phyloP scores from a whole-genome alignment of 2,888 invertebrate species.

The Zygaena filipendulae region DNA sequence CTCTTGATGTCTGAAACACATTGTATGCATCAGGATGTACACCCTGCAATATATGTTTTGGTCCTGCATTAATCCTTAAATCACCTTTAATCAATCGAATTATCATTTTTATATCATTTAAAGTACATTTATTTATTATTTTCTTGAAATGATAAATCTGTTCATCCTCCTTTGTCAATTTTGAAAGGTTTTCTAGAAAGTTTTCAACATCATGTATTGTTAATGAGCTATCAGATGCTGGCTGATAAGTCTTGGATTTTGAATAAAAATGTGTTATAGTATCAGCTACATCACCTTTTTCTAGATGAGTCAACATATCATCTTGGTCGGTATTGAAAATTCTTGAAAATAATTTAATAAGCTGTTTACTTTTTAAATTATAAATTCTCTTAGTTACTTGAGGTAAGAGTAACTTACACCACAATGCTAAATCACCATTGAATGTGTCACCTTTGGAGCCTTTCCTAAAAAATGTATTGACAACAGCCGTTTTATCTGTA shows the following conservation, averaged over 20 bases:
- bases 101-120: slow-evolving; percentile 86
- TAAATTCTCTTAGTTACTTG: slow-evolving; percentile 86
- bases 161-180: slow-evolving; percentile 87
- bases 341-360: slow-evolving; percentile 87
- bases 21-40: slow-evolving; percentile 89
- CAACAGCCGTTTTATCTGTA: slow-evolving; percentile 80
- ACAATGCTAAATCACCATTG: slow-evolving; percentile 79
- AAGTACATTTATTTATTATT: slow-evolving; percentile 80
- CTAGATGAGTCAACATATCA: slow-evolving; percentile 87
- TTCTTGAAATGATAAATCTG: slow-evolving; percentile 80
- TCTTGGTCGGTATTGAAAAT: slow-evolving; percentile 79
- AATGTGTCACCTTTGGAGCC: slow-evolving; percentile 72
- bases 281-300: slow-evolving; percentile 91
- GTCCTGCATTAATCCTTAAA: slow-evolving; percentile 90
- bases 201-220: slow-evolving; percentile 81
- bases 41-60: slow-evolving; percentile 91
- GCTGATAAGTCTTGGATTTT: slow-evolving; percentile 67
- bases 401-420: slow-evolving; percentile 87
- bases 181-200: slow-evolving; percentile 78
- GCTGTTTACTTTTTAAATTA: slow-evolving; percentile 92
- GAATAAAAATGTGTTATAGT: slow-evolving; percentile 84
- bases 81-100: slow-evolving; percentile 92
- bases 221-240: slow-evolving; percentile 74
- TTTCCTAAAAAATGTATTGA: slow-evolving; percentile 74
- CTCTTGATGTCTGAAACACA: slow-evolving; percentile 87